These are phyloP conservation scores for Elysia chlorotica DNA, from an alignment of 1,140 invertebrate species.

Conservation along the genomic window DNA sequence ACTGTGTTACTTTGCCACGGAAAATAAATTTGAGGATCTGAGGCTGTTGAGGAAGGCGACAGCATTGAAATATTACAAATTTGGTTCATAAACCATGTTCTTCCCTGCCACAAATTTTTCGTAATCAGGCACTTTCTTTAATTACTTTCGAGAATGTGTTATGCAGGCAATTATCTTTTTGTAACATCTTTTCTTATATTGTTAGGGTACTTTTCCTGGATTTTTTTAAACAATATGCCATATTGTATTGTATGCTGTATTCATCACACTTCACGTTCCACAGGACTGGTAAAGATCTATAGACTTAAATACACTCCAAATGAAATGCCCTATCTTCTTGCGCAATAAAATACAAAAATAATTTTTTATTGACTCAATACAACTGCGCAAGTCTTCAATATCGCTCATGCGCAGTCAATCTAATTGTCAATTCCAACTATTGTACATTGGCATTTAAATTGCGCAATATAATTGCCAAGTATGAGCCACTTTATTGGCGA, in stretches of 20 bases:
- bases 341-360: background rate
- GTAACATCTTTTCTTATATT: too few species aligned
- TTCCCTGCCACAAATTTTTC: background rate
- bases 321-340: background rate
- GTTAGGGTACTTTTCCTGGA: background rate
- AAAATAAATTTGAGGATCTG: conserved; percentile 21
- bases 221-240: background rate
- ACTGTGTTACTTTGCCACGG: conserved; percentile 18
- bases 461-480: background rate
- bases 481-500: background rate
- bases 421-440: background rate
- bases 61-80: background rate
- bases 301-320: background rate
- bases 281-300: background rate
- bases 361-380: background rate
- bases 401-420: background rate
- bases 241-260: background rate
- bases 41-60: background rate
- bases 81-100: background rate
- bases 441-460: background rate
- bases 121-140: background rate
- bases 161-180: background rate
- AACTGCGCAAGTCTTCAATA: background rate
- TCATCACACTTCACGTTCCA: background rate
- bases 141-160: background rate